These are phyloP conservation scores for Spondyliosoma cantharus DNA, from an alignment of 2,797 vertebrate species.

Conservation along the genomic window DNA sequence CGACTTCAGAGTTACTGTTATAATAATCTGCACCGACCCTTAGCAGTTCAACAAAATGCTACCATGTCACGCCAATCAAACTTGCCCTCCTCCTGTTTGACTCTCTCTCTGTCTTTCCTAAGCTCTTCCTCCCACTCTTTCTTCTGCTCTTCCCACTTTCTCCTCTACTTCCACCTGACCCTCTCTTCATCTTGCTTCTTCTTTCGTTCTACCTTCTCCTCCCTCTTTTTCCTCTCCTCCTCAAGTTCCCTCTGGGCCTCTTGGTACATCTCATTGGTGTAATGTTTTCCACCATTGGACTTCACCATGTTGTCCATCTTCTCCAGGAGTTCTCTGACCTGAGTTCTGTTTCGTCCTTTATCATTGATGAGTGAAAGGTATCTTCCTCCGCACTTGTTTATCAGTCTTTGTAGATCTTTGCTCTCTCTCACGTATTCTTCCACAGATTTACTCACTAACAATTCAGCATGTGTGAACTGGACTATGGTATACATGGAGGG, in stretches of 20 bases:
- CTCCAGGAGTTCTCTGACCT: slow-evolving; percentile 60
- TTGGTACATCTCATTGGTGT: slow-evolving; percentile 61
- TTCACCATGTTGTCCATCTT: slow-evolving; percentile 55
- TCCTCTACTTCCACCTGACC: not conserved
- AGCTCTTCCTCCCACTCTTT: no score
- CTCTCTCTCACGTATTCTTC: slow-evolving; percentile 11
- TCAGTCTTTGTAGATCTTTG: slow-evolving; percentile 26
- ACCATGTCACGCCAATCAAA: not conserved
- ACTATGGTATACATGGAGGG: slow-evolving; percentile 37
- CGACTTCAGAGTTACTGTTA: not conserved
- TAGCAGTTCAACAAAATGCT: not conserved
- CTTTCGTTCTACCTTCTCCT: not conserved
- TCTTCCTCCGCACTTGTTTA: slow-evolving; percentile 44
- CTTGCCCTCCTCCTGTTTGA: not conserved
- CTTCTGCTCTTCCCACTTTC: not conserved
- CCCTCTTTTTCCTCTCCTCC: not conserved
- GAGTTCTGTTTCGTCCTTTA: not conserved
- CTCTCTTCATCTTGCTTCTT: not conserved
- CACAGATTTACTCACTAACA: slow-evolving; percentile 38
- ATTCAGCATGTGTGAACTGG: slow-evolving; percentile 70
- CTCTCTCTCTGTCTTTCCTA: not conserved
- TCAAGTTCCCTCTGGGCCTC: slow-evolving; percentile 27
- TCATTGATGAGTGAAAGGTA: slow-evolving; percentile 65
- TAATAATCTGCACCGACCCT: not conserved
- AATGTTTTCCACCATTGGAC: slow-evolving; percentile 45